Percentiles rank a stretch among this genome's conserved stretches.
phyloP scores from a whole-genome alignment of 2,888 invertebrate species.

The Rhodophaea formosa region DNA sequence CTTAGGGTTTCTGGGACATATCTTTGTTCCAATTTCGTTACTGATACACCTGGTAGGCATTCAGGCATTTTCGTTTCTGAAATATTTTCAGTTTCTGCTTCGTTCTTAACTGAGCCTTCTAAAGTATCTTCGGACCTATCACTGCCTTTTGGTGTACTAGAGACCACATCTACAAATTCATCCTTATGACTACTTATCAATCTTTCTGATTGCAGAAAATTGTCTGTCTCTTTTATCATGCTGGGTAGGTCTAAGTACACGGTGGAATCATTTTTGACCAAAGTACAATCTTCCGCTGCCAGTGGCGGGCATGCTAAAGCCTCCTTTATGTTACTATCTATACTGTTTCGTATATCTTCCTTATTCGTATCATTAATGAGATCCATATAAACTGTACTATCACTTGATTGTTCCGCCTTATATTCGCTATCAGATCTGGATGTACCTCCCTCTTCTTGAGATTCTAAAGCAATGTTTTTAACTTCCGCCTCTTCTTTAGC shows the following conservation, averaged over 20 bases:
- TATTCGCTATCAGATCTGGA: constrained; percentile 40
- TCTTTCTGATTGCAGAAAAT: constrained; percentile 61
- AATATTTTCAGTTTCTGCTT: constrained; percentile 37
- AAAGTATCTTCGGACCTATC: constrained; percentile 48
- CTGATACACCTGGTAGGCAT: constrained; percentile 40
- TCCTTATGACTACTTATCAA: constrained; percentile 38
- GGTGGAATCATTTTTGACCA: constrained; percentile 61
- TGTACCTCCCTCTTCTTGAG: constrained; percentile 29
- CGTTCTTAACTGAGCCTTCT: constrained; percentile 41
- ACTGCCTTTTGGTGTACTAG: constrained; percentile 66
- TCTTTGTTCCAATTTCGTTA: constrained; percentile 58
- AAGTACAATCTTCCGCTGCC: constrained; percentile 33
- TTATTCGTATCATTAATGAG: constrained; percentile 58
- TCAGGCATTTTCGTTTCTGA: constrained; percentile 50
- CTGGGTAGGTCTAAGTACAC: constrained; percentile 70
- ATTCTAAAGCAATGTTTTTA: constrained; percentile 27
- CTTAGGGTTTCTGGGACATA: constrained; percentile 57
- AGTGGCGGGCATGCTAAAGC: constrained; percentile 43
- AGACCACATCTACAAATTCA: constrained; percentile 35
- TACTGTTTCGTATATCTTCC: constrained; percentile 43
- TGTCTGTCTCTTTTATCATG: constrained; percentile 51
- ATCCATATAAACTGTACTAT: constrained; percentile 65
- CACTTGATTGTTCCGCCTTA: constrained; percentile 35
- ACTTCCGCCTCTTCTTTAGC: constrained; percentile 33
- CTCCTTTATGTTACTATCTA: constrained; percentile 39